A percentile compares a stretch with the other conserved stretches of the same genome.
Conservation (phyloP, 2,797 vertebrate genomes). For the Tympanoctomys barrerae region DNA sequence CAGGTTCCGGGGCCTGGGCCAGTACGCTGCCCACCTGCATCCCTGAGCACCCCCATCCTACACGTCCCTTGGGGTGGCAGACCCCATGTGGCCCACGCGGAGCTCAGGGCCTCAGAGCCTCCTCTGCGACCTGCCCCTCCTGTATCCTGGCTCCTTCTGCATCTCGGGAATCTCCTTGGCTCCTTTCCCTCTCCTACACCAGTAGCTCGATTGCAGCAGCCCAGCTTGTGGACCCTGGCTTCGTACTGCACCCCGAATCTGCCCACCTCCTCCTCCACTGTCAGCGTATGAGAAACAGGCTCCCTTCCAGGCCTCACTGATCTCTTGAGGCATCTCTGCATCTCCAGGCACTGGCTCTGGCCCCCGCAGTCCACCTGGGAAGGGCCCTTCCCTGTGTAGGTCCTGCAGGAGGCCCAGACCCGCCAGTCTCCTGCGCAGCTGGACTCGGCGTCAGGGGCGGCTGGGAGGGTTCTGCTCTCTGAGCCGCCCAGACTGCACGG, state of each 20-base stretch:
- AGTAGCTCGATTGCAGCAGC: too few relatives aligned
- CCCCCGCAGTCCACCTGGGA: not conserved
- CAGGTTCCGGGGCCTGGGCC: not conserved
- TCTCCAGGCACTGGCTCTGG: not conserved
- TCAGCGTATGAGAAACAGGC: not conserved
- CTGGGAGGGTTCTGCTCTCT: not conserved
- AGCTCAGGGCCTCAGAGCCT: not conserved
- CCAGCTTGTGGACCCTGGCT: accelerated
- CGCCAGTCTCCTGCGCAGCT: not conserved
- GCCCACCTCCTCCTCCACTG: not conserved
- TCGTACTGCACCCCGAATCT: not conserved
- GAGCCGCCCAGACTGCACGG: not conserved
- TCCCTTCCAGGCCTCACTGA: not conserved
- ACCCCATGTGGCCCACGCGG: accelerated
- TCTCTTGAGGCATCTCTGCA: not conserved
- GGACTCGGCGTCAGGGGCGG: not conserved
- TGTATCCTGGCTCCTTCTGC: accelerated
- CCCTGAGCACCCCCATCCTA: not conserved
- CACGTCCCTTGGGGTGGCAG: not conserved
- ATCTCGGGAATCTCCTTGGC: not conserved
- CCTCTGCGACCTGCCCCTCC: accelerated
- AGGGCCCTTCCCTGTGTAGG: not conserved
- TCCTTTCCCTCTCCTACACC: not conserved
- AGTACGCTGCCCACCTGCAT: not conserved
- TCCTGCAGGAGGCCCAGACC: not conserved